These are phyloP conservation scores for Leptonema lineaticorne DNA, from an alignment of 1,140 invertebrate species.

Conservation along the genomic window DNA sequence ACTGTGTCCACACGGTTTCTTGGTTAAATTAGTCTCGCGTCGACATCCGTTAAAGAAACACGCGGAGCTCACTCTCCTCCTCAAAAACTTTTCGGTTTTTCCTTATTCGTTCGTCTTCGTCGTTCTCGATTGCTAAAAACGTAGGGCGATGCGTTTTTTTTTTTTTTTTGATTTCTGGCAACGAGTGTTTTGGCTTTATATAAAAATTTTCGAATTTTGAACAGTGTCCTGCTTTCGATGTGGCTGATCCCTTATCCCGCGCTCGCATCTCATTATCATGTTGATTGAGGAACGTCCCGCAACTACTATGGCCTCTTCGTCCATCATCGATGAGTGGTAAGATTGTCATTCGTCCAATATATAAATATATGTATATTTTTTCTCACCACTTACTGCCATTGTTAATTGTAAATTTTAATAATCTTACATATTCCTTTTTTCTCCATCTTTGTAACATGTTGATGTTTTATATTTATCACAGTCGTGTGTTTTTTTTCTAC, in stretches of 20 bases:
- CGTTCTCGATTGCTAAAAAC: too few relatives aligned
- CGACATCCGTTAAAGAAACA: not conserved
- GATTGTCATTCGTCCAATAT: not conserved
- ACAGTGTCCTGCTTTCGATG: not conserved
- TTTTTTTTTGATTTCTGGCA: not conserved
- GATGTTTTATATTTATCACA: not conserved
- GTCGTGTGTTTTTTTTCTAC: not conserved
- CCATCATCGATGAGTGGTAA: conserved; percentile 23
- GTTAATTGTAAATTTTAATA: too few relatives aligned
- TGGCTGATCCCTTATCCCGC: not conserved
- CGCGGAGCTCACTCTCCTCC: not conserved
- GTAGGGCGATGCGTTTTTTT: not conserved
- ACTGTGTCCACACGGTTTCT: not conserved
- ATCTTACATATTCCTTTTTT: too few relatives aligned
- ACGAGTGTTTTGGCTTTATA: not conserved
- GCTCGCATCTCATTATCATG: conserved; percentile 9
- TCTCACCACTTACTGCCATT: too few relatives aligned
- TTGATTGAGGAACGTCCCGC: conserved; percentile 5
- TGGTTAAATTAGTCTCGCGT: not conserved
- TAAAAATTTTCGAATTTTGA: not conserved
- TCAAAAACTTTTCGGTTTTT: too few relatives aligned
- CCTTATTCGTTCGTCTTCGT: too few relatives aligned
- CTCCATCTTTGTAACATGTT: too few relatives aligned
- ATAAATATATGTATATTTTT: not conserved
- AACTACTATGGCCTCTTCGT: not conserved